A percentile compares a stretch with the other conserved stretches of the same genome.
Conservation (phyloP, 2,888 invertebrate genomes). For the Cyclophora punctaria region DNA sequence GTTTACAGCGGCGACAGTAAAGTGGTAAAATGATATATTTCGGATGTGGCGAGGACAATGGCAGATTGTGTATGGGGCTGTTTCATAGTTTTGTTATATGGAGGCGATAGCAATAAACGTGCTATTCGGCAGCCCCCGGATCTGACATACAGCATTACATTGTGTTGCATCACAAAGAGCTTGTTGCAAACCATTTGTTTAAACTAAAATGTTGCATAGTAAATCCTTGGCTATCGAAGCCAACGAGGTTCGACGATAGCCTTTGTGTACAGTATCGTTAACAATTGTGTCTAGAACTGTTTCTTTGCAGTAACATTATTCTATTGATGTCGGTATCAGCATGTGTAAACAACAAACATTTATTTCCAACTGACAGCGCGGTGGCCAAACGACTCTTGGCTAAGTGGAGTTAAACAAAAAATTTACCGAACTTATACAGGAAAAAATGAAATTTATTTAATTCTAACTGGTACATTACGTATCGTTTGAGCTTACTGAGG, state of each 20-base stretch:
- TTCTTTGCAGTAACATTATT: too few species aligned
- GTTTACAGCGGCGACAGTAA: constrained; percentile 41
- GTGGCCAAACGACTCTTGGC: too few species aligned
- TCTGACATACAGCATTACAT: constrained; percentile 20
- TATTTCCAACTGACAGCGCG: too few species aligned
- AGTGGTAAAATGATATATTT: constrained; percentile 48
- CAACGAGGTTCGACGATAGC: not conserved
- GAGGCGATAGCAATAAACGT: constrained; percentile 39
- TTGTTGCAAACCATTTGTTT: constrained; percentile 1
- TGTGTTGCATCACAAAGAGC: constrained; percentile 10
- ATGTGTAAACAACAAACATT: too few species aligned
- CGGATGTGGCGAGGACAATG: constrained; percentile 30
- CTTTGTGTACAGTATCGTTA: too few species aligned
- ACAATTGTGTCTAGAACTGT: too few species aligned
- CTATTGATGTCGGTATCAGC: too few species aligned
- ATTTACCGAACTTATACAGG: too few species aligned
- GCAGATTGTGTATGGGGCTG: constrained; percentile 32
- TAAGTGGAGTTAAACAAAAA: too few species aligned
- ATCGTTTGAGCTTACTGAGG: too few species aligned
- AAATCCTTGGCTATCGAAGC: not conserved
- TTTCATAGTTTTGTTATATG: constrained; percentile 39
- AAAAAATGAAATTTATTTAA: too few species aligned
- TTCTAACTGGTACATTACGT: too few species aligned
- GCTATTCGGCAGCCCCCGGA: constrained; percentile 23
- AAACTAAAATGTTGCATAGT: constrained; percentile 1